Evolutionary conservation across 2,888 invertebrate species (phyloP), one percentile per base, ranked within the genome.

Genomic region (Hedya salicella): DNA sequence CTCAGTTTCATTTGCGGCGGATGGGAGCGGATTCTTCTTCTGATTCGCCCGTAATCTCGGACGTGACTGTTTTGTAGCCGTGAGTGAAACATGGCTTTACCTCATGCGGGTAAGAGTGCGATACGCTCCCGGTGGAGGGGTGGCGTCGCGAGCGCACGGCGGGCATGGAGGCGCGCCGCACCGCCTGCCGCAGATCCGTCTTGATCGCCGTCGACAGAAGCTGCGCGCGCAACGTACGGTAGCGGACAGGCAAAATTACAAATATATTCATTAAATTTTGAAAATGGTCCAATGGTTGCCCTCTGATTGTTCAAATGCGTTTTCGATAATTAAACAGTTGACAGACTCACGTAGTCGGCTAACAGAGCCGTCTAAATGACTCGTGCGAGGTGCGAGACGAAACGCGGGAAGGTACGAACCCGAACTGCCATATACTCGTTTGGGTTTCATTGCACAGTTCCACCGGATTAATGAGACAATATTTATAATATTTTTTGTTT

Each of bases 171-270:
- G 93, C 86, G 80, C 91, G 87, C 42, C 91, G 86, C 78, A 93
- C 84, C 72, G 92, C 89, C 77, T 88, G 89, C 75, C 89, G 88
- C 87, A 96, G 92, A 89, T 96, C 95, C 79, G 95, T 95, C 94
- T 96, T 96, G 93, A 96, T 93, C 75, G 95, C 95, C 81, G 95
- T 94, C 85, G 95, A 95, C 93, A 97, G 93, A 86, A 97, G 93
- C 96, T 97, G 94, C 71, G 86, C 76, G 75, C 73, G 76, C 74
- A 74, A 66, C 79, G 78, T 76, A 74, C 75, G 77, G 64, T 50
- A 79, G 71, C 73, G n/a, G n/a, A 69, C 70, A 67, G 68, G 54
- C 70, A 66, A 61, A 61, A 49, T 54, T 19, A 66, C 39, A 65
- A 59, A 52, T 53, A 17, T 39, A 62, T 6, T 21, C 50, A 32